Base-by-base conservation (phyloP, 2,113 vertebrate species). In the Nansenia antarctica region DNA sequence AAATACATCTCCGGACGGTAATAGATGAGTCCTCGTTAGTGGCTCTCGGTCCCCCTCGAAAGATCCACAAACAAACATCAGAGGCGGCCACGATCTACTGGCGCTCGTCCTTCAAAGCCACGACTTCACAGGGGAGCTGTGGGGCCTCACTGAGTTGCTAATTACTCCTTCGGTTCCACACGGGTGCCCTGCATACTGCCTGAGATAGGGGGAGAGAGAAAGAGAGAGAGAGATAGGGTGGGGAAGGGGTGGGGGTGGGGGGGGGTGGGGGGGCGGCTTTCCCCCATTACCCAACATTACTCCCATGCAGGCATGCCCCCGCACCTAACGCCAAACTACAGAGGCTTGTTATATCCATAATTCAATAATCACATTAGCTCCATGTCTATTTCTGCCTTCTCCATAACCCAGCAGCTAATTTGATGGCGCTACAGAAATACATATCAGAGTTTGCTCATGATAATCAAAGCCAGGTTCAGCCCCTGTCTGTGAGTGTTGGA, bases 21-120 rank as follows among this genome's bases (percentile, higher is more conserved):
- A 90, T 91, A 55, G 88, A 87, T 72, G 86, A 77, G 81, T 79
- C 83, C 87, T 90, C 85, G 81, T 91, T 90, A 91, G 85, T 78
- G 53, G 70, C 77, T 85, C 82, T 79, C 82, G 76, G n/a, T n/a
- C 65, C 77, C 79, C 74, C 82, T 85, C 83, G 76, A 88, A 89
- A 83, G 83, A 86, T 78, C 78, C 73, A 68, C 85, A 86, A 85
- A 89, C 87, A 87, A 80, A 79, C 84, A 88, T 82, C 82, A 83
- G 86, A 80, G 70, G 69, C 70, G 76, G 77, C 78, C 73, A 69
- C 65, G 79, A 83, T 85, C 73, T 69, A 85, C 67, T 76, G 62
- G 80, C 84, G 87, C 75, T 58, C 60, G 15, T 78, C 75, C 84
- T 89, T 88, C 84, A 90, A 89, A 90, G 82, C 69, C 78, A 76